These are phyloP conservation scores for Psilopsiagon aymara DNA, from an alignment of 2,113 vertebrate genomes.

Conservation along the genomic window DNA sequence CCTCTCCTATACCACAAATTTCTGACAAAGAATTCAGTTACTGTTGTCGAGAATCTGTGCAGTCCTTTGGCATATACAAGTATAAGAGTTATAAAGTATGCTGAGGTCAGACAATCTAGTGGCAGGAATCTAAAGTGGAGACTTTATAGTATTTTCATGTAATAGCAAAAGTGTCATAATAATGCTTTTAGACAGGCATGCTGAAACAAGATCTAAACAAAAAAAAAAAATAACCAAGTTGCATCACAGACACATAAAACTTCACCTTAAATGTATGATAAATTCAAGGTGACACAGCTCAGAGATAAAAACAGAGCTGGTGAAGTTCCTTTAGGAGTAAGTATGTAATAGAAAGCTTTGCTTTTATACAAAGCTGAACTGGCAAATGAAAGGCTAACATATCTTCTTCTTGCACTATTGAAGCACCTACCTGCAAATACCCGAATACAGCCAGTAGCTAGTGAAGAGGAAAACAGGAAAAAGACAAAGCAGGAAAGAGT, in stretches of 20 bases:
- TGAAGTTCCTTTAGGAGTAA: not conserved
- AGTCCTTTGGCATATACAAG: not conserved
- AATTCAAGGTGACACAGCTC: not conserved
- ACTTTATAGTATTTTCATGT: not conserved
- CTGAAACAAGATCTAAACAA: not conserved
- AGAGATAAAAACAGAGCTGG: not conserved
- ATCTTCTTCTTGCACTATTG: not conserved
- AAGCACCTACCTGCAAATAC: not conserved
- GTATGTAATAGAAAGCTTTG: not conserved
- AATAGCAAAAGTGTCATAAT: conserved; percentile 1
- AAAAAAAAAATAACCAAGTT: not conserved
- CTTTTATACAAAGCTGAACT: not conserved
- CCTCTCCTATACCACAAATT: not conserved
- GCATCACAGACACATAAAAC: not conserved
- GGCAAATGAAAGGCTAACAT: not conserved
- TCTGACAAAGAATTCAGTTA: not conserved
- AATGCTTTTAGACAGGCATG: not conserved
- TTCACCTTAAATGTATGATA: not conserved
- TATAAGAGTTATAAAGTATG: not conserved
- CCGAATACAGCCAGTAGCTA: not conserved
- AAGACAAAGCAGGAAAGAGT: not conserved
- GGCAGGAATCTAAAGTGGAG: not conserved
- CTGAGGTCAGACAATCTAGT: not conserved
- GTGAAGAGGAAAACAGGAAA: not conserved
- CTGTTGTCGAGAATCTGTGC: not conserved